These are phyloP conservation scores for Agrochola circellaris DNA, from an alignment of 2,888 invertebrate genomes.

Conservation along the genomic window DNA sequence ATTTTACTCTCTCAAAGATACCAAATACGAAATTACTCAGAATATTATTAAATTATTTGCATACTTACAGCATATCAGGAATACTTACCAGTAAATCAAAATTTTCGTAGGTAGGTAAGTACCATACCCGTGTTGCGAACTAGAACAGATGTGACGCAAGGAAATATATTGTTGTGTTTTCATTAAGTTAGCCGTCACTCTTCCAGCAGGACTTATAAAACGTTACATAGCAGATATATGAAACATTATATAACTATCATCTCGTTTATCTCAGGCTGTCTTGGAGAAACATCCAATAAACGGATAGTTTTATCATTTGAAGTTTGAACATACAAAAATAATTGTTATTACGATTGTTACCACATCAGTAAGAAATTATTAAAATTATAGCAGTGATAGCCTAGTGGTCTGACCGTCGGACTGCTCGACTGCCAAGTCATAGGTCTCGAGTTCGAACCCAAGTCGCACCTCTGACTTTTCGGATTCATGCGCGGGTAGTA, in stretches of 20 bases:
- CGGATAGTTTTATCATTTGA: neutral
- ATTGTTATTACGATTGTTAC: neutral
- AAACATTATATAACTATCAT: slow-evolving; percentile 5
- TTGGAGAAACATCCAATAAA: neutral
- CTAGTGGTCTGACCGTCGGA: no score
- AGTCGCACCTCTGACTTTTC: no score
- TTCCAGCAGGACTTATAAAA: neutral
- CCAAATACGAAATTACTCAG: neutral
- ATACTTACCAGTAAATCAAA: slow-evolving; percentile 3
- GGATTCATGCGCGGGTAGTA: no score
- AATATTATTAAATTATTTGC: neutral
- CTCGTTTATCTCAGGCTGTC: neutral
- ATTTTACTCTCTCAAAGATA: no score
- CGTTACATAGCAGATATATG: neutral
- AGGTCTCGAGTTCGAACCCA: no score
- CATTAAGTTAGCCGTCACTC: neutral
- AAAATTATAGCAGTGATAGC: no score
- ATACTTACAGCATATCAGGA: neutral
- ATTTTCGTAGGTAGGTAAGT: neutral
- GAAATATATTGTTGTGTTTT: slow-evolving; percentile 12
- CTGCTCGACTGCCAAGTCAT: no score
- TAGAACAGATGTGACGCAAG: neutral
- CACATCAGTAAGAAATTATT: neutral
- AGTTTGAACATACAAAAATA: no score
- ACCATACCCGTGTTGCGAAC: neutral